Percentiles rank a stretch among this genome's conserved stretches.
Conservation (phyloP, 2,888 invertebrate genomes). For the Chironomus riparius region DNA sequence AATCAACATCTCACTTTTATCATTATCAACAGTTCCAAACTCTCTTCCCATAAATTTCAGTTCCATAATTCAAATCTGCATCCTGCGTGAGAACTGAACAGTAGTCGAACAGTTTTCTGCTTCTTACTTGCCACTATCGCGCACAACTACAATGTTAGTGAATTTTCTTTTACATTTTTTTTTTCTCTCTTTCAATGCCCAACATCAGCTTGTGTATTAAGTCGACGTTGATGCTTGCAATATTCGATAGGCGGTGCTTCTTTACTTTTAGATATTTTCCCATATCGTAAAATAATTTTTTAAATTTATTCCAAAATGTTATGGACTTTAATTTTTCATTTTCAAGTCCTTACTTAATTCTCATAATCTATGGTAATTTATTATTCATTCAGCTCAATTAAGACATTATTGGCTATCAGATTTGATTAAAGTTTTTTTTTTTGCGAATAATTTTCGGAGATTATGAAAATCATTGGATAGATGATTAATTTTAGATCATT, state of each 20-base stretch:
- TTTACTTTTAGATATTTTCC: neutral
- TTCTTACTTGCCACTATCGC: neutral
- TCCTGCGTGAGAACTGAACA: slow-evolving; percentile 16
- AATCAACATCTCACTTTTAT: no score
- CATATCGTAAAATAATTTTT: no score
- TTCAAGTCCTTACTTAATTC: neutral
- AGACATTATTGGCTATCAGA: neutral
- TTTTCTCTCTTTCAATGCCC: neutral
- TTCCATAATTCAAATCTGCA: neutral
- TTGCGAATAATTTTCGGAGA: no score
- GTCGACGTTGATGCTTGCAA: neutral
- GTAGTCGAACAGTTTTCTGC: neutral
- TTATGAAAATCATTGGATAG: neutral
- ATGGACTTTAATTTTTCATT: neutral
- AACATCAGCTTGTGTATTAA: no score
- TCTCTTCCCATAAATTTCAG: neutral
- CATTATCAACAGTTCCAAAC: neutral
- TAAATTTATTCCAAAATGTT: no score
- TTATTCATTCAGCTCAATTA: neutral
- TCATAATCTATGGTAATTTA: neutral
- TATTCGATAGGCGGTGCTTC: slow-evolving; percentile 16
- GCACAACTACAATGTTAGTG: neutral
- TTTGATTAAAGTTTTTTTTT: neutral
- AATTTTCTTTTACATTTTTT: neutral
- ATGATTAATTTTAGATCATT: neutral